phyloP scores from a whole-genome alignment of 2,113 vertebrate genomes.

The Genyomyrus donnyi region DNA sequence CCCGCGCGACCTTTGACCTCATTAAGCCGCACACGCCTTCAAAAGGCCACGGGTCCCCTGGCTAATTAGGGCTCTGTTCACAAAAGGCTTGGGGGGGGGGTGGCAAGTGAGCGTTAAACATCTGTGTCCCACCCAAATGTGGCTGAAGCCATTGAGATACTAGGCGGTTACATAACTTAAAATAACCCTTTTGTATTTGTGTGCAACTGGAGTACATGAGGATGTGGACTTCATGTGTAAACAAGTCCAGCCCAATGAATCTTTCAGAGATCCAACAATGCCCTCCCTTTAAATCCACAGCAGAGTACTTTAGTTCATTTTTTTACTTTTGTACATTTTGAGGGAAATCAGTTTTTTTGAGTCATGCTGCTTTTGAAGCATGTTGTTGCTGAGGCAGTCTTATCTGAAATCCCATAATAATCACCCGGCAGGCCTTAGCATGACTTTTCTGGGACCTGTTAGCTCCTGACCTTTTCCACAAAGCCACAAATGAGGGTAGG shows the following conservation, averaged over 20 bases:
- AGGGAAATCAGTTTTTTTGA: neutral
- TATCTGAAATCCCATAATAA: neutral
- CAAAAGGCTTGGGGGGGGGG: neutral
- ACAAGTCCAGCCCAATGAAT: neutral
- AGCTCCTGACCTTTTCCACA: neutral
- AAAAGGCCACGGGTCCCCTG: conserved; percentile 40
- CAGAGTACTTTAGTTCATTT: neutral
- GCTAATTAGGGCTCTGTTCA: neutral
- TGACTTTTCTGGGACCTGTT: neutral
- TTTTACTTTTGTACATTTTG: neutral
- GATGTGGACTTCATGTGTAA: neutral
- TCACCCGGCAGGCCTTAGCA: neutral
- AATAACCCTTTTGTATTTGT: neutral
- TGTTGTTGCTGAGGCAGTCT: neutral
- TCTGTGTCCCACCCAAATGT: neutral
- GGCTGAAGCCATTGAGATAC: neutral
- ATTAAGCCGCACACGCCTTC: conserved; percentile 55
- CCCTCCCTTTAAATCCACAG: neutral
- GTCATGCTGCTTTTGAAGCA: neutral
- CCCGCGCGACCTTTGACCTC: conserved; percentile 57
- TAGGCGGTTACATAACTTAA: neutral
- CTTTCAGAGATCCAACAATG: neutral
- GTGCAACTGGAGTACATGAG: neutral
- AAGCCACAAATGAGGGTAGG: neutral
- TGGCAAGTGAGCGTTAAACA: neutral